Base-by-base conservation (phyloP, 2,888 invertebrate species). In the Ecdyonurus torrentis region DNA sequence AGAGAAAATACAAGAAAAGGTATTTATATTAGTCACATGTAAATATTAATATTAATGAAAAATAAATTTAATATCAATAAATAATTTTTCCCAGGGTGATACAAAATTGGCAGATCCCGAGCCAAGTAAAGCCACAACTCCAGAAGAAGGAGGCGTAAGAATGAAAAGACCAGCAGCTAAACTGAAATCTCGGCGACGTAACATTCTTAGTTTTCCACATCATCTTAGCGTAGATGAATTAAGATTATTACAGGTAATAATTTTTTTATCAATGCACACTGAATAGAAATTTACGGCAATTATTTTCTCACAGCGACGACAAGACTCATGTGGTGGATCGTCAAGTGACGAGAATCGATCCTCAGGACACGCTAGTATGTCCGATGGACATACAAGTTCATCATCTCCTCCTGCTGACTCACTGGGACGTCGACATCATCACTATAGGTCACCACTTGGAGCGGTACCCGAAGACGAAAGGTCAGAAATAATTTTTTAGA, bases 301-400 rank as follows among this genome's bases (percentile, higher is more conserved):
- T 50, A 10, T 50, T 50, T 10, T 50, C 18, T 22, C 2, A 18
- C 52, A 63, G 63, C 59, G 63, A 7, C 63, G 63, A 15, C 63
- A 63, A 24, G 63, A 63, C 53, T 63, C 63, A 7, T 62, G 86
- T 76, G 74, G 74, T 24, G 90, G 90, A 74, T 91, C 91, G 22
- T 91, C 91, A 1, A 91, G 91, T 71, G 91, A 91, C 62, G 73
- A 70, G 75, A 91, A 90, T 74, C 79, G 91, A 50, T 91, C 91
- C n/a, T 92, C 92, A 1, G 92, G 92, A 0, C 92, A 92, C 75
- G 92, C 92, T 5, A 91, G 90, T 70, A 92, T 92, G 91, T 91
- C 91, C n/a, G 91, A 92, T 74, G 89, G 89, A 61, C 89, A 90
- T 2, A 79, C 78, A 66, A 72, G 72, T 18, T 73, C 73, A 22